phyloP scores from a whole-genome alignment of 2,888 invertebrate species.

The Ommatoiulus sabulosus region DNA sequence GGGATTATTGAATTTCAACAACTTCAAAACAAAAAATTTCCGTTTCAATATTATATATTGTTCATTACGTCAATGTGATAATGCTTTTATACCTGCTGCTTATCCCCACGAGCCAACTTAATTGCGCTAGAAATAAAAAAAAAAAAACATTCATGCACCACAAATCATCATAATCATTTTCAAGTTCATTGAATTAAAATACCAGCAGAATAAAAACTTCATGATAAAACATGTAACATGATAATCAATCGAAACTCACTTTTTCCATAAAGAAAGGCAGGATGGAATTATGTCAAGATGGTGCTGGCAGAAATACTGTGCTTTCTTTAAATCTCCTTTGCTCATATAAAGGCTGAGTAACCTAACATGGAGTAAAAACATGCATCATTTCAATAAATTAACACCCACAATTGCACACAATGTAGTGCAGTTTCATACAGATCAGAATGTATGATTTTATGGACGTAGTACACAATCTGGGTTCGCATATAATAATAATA shows the following conservation, averaged over 20 bases:
- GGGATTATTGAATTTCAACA: no score
- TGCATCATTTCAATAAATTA: neutral
- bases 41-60: no score
- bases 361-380: neutral
- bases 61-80: neutral
- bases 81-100: conserved; percentile 47
- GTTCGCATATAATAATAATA: no score
- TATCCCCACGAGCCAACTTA: conserved; percentile 39
- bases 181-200: neutral
- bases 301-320: conserved; percentile 47
- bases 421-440: no score
- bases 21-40: no score
- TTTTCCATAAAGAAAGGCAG: conserved; percentile 52
- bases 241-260: conserved; percentile 23
- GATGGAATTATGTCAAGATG: conserved; percentile 47
- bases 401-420: no score
- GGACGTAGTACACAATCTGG: no score
- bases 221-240: neutral
- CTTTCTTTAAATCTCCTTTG: conserved; percentile 23
- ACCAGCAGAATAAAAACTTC: neutral
- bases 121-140: conserved; percentile 51
- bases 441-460: no score
- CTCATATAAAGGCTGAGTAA: conserved; percentile 46
- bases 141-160: neutral
- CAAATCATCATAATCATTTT: neutral